Evolutionary conservation across 2,888 invertebrate species (phyloP).

Genomic region (Tipula unca): DNA sequence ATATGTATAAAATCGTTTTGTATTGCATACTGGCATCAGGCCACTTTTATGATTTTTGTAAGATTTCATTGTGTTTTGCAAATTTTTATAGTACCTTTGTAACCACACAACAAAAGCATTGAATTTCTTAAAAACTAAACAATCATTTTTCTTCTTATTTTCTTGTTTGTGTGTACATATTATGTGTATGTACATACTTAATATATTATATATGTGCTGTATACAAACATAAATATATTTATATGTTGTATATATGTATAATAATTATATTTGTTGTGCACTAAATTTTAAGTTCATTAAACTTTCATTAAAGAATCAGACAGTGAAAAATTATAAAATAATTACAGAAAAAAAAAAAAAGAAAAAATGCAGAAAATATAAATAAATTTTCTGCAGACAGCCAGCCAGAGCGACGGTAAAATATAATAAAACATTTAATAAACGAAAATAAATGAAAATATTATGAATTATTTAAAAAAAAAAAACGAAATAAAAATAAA

Average conservation of each 20-base stretch:
- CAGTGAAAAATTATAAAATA: slow-evolving; percentile 14
- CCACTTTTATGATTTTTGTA: background rate
- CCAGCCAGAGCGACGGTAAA: background rate
- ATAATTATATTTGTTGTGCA: background rate
- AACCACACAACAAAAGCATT: background rate
- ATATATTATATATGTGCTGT: background rate
- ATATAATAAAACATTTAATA: background rate
- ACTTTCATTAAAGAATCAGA: slow-evolving; percentile 14
- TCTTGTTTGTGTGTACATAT: background rate
- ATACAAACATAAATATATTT: background rate
- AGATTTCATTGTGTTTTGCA: background rate
- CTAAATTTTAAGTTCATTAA: background rate
- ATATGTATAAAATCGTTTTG: background rate
- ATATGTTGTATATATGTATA: background rate
- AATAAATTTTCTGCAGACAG: background rate
- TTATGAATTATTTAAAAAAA: background rate
- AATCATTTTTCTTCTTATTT: background rate
- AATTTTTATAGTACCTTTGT: background rate
- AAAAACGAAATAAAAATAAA: background rate
- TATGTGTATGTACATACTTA: background rate
- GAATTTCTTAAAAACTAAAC: background rate
- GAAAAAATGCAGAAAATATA: background rate
- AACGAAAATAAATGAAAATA: background rate
- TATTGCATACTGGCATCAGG: background rate
- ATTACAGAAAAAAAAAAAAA: background rate